Base-by-base conservation (phyloP, 2,113 vertebrate species). In the Dasypus novemcinctus region DNA sequence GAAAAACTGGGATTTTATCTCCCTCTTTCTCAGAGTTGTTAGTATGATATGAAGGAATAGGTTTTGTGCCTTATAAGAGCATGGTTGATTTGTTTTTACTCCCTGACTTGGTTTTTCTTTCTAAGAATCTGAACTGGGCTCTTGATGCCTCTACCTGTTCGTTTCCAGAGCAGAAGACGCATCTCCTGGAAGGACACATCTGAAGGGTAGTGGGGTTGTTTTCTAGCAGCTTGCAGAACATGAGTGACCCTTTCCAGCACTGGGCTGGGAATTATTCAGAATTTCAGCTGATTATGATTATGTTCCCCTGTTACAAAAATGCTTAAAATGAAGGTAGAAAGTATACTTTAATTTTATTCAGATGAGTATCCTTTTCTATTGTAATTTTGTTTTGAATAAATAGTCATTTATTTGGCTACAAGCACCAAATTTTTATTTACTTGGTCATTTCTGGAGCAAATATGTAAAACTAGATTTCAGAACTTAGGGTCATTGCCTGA, bases 371-470 rank as follows among this genome's bases (percentile, higher is more conserved):
- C 11, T 66, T 95, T 94, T 41, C n/a, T 68, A 68, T 49, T 83
- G 52, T 61, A 72, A 68, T 95, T 90, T 97, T 94, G 23, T 83
- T 87, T 94, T 69, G 36, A 76, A n/a, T 89, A 94, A 78, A 38
- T 81, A 76, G 15, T 46, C 36, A 36, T 88, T 54, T 75, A 59
- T 82, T 85, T 88, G 52, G 7, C 11, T 93, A 31, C 11, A 59
- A 87, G 5, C 29, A 41, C 20, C 61, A 90, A 8, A 27, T 75
- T 85, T 94, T 87, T 68, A 87, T 72, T 69, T 90, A 72, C 68
- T 94, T 79, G 63, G 10, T 93, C 76, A 74, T 91, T 80, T 81
- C 29, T 95, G 81, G 46, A 94, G 36, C 36, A 94, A 66, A 90
- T 43, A 64, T 15, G 2, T 78, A 64, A 79, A 68, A 38, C 1